A percentile compares a stretch with the other conserved stretches of the same genome.
Evolutionary conservation across 2,797 vertebrate genomes (phyloP).

Genomic region (Danio albolineatus): DNA sequence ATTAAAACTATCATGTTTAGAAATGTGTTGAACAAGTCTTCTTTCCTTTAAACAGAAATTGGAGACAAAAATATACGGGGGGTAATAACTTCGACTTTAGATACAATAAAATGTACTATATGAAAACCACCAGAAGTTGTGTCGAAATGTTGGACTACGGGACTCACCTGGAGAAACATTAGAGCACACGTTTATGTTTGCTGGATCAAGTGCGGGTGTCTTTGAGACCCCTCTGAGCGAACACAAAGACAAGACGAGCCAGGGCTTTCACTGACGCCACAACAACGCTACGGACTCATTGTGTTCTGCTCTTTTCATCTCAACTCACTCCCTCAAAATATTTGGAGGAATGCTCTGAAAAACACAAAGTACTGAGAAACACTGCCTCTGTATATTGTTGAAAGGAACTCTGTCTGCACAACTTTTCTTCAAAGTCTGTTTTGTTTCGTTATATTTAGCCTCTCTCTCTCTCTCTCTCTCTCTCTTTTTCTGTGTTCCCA

Average conservation of each 20-base stretch:
- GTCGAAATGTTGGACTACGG: neutral
- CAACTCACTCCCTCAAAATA: constrained; percentile 84
- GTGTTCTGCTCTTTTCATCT: constrained; percentile 83
- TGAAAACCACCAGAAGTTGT: neutral
- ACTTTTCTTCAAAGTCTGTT: constrained; percentile 80
- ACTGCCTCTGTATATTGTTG: constrained; percentile 83
- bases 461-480: constrained; percentile 36
- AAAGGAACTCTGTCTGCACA: constrained; percentile 81
- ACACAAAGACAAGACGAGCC: constrained; percentile 79
- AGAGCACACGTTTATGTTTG: neutral
- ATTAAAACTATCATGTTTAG: too few relatives aligned
- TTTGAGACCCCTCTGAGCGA: constrained; percentile 54
- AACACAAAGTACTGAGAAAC: constrained; percentile 81
- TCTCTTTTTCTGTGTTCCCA: constrained; percentile 69
- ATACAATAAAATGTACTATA: too few relatives aligned
- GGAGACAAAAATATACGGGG: too few relatives aligned
- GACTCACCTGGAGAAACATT: neutral
- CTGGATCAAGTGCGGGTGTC: constrained; percentile 48
- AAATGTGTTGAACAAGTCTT: too few relatives aligned
- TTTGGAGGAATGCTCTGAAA: constrained; percentile 82
- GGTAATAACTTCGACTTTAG: too few relatives aligned
- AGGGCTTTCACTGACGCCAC: constrained; percentile 77
- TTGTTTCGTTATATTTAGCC: constrained; percentile 79
- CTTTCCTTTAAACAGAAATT: too few relatives aligned
- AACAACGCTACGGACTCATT: constrained; percentile 80